A percentile compares a stretch with the other conserved stretches of the same genome.
phyloP scores from a whole-genome alignment of 1,140 invertebrate species.

The Chelonus insularis region DNA sequence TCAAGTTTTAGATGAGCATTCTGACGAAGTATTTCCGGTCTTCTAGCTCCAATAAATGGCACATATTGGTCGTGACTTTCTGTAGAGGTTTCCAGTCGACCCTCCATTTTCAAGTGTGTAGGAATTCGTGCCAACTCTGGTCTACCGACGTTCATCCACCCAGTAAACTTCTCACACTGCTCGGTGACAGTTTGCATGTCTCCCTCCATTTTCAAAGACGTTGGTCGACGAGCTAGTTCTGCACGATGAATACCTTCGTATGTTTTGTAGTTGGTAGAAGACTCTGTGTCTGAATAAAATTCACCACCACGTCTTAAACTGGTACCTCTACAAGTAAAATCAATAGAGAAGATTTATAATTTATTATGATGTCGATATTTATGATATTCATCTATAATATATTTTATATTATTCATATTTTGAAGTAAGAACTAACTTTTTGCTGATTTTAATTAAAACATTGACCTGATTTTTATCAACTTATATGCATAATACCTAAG shows the following conservation, averaged over 20 bases:
- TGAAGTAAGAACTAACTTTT: no score
- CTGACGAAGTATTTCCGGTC: constrained; percentile 52
- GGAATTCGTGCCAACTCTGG: constrained; percentile 52
- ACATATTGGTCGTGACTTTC: constrained; percentile 62
- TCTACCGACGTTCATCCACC: constrained; percentile 56
- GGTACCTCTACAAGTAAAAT: constrained; percentile 30
- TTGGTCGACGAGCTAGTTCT: constrained; percentile 55
- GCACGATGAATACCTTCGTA: constrained; percentile 54
- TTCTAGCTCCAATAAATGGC: constrained; percentile 50
- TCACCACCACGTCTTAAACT: constrained; percentile 40
- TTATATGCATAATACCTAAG: no score
- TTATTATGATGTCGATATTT: no score
- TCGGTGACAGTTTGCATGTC: constrained; percentile 59
- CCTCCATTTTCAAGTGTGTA: constrained; percentile 60
- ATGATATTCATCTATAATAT: no score
- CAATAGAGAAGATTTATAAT: neutral
- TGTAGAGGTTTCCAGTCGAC: constrained; percentile 57
- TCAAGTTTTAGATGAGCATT: constrained; percentile 53
- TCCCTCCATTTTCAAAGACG: constrained; percentile 61
- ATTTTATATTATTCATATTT: no score
- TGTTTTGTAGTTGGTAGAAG: constrained; percentile 46
- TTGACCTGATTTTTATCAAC: no score
- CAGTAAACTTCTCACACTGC: constrained; percentile 60
- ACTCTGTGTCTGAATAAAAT: constrained; percentile 49
- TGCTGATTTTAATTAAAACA: no score